phyloP scores from a whole-genome alignment of 2,113 vertebrate genomes.

The Ceyx cyanopectus region DNA sequence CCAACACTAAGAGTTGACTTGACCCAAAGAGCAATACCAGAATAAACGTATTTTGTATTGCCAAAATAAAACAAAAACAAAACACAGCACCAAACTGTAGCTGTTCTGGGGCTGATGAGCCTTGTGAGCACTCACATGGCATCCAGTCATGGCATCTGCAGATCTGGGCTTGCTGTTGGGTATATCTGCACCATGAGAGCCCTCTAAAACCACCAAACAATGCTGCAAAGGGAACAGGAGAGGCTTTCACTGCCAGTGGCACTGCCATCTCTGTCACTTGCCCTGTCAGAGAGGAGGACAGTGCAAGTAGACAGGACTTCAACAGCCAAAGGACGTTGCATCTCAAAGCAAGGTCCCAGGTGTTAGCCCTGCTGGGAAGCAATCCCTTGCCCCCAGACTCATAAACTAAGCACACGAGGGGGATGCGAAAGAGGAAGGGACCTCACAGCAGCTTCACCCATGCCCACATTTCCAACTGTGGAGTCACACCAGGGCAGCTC shows the following conservation, averaged over 20 bases:
- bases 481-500: not conserved
- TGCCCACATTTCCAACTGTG: not conserved
- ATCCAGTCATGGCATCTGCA: not conserved
- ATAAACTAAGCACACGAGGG: not conserved
- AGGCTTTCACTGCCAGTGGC: not conserved
- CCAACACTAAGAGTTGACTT: not conserved
- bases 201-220: not conserved
- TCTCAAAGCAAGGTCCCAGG: not conserved
- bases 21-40: not conserved
- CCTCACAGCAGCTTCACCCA: not conserved
- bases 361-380: not conserved
- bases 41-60: not conserved
- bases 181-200: not conserved
- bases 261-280: not conserved
- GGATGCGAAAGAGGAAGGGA: not conserved
- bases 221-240: fast-evolving
- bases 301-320: not conserved
- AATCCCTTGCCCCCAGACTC: not conserved
- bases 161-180: not conserved
- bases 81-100: too few relatives aligned
- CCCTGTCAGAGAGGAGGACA: not conserved
- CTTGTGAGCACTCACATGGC: too few relatives aligned
- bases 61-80: not conserved
- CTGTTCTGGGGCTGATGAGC: not conserved
- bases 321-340: fast-evolving